phyloP scores from a whole-genome alignment of 2,797 vertebrate genomes.

The Sebastes miniatus region DNA sequence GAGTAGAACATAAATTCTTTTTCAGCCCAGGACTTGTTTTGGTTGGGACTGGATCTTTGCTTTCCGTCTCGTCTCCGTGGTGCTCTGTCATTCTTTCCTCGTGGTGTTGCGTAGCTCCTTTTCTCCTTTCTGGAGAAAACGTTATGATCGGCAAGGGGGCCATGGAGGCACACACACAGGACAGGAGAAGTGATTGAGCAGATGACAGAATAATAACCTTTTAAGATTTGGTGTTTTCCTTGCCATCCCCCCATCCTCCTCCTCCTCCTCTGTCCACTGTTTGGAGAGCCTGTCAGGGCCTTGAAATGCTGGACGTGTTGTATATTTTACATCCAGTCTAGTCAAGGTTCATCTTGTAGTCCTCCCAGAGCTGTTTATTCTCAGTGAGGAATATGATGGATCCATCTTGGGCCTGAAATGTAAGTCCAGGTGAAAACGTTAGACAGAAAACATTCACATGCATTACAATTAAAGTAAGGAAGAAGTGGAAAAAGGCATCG shows the following conservation, averaged over 20 bases:
- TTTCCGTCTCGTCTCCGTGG: conserved; percentile 23
- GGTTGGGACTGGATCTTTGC: conserved; percentile 21
- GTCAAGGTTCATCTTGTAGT: not conserved
- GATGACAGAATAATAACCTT: conserved; percentile 59
- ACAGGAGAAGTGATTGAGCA: conserved; percentile 55
- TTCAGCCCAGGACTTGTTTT: conserved; percentile 26
- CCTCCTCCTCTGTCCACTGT: not conserved
- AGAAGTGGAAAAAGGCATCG: not conserved
- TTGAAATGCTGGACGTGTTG: not conserved
- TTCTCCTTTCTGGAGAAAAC: conserved; percentile 44
- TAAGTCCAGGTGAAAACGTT: not conserved
- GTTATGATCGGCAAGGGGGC: conserved; percentile 11
- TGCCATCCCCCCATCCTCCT: conserved; percentile 6
- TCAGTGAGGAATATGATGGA: not conserved
- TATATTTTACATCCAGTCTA: conserved; percentile 10
- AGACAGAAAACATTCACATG: not conserved
- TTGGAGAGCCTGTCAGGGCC: conserved; percentile 22
- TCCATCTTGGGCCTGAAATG: not conserved
- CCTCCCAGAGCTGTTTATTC: not conserved
- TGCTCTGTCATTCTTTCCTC: conserved; percentile 46
- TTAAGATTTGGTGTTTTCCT: conserved; percentile 42
- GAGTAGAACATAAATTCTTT: conserved; percentile 38
- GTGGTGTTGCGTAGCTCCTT: not conserved
- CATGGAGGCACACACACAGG: not conserved
- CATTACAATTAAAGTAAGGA: not conserved